Base-by-base conservation (phyloP, 2,888 invertebrate species). In the Cosmia trapezina region DNA sequence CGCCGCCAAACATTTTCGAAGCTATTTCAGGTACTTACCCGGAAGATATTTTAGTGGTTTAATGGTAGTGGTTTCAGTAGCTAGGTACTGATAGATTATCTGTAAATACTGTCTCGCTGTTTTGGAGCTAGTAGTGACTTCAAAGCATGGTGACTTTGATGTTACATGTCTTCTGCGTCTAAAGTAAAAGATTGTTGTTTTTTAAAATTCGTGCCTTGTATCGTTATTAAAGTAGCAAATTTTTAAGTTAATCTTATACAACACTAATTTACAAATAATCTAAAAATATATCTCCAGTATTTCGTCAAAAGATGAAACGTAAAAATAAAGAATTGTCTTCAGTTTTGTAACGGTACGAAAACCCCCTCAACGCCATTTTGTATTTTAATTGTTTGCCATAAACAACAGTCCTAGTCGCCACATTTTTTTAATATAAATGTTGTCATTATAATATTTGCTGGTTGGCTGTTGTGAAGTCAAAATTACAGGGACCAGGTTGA, bases 1-100 rank as follows among this genome's bases (percentile, higher is more conserved):
- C 83, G 84, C 75, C 76, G 74, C 75, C 78, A 81, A 84, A 86
- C 72, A 81, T 76, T 83, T 83, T 66, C 47, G 73, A 82, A 79
- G 79, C 70, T 76, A 80, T 83, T 81, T 64, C 83, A 69, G 79
- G 83, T 79, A 80, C 75, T 72, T 79, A 80, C 70, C 70, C 63
- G 65, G 73, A 80, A 77, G 59, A 71, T 60, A 56, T 67, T 77
- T 51, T 47, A 56, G 76, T 57, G n/a, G 65, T 49, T 43, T 37
- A 49, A 47, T 37, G 37, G 9, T n/a, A 12, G 51, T 1, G 37
- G 37, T 47, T 22, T 59, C 8, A 2, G 4, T 49, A 9, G 28
- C 28, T 12, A 12, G 17, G 33, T 47, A 47, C 28, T 1, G n/a
- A 47, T 51, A 19, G 45, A 63, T 59, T 69, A 28, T 37, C 19